Percentiles rank a stretch among this genome's conserved stretches.
These are phyloP conservation scores for Odontesthes bonariensis DNA, from an alignment of 2,113 vertebrate species.

Conservation along the genomic window DNA sequence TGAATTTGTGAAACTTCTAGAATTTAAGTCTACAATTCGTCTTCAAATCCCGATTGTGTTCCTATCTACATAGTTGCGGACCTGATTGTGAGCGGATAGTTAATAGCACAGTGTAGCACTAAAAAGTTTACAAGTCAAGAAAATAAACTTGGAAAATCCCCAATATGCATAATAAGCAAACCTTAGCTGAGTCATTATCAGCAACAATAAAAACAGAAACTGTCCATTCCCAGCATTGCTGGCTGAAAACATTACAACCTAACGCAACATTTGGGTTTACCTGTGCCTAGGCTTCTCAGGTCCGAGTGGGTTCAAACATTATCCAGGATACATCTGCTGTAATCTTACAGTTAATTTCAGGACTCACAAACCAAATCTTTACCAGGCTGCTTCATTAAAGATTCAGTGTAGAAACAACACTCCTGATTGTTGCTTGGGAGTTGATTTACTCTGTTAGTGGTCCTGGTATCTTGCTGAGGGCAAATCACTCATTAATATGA, in stretches of 20 bases:
- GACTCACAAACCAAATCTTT: constrained; percentile 1
- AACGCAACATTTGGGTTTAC: neutral
- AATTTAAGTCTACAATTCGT: too few relatives aligned
- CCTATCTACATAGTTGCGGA: too few relatives aligned
- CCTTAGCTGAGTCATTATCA: too few relatives aligned
- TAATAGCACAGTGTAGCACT: too few relatives aligned
- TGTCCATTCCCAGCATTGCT: neutral
- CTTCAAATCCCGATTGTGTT: too few relatives aligned
- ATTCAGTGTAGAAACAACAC: constrained; percentile 14
- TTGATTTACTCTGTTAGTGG: constrained; percentile 36
- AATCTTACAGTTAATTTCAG: constrained; percentile 1
- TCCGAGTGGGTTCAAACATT: neutral
- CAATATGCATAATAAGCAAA: too few relatives aligned
- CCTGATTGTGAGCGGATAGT: too few relatives aligned
- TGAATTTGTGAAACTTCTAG: too few relatives aligned
- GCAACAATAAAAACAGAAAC: too few relatives aligned
- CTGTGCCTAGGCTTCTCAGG: neutral
- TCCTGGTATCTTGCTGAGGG: constrained; percentile 23
- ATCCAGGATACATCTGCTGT: neutral
- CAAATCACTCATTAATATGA: constrained; percentile 35
- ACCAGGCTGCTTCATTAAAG: constrained; percentile 25
- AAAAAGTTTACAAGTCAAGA: too few relatives aligned
- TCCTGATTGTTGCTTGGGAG: constrained; percentile 7
- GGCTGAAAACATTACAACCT: neutral
- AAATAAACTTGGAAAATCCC: too few relatives aligned